Conservation (phyloP, 2,113 vertebrate species). For the Parus major region DNA sequence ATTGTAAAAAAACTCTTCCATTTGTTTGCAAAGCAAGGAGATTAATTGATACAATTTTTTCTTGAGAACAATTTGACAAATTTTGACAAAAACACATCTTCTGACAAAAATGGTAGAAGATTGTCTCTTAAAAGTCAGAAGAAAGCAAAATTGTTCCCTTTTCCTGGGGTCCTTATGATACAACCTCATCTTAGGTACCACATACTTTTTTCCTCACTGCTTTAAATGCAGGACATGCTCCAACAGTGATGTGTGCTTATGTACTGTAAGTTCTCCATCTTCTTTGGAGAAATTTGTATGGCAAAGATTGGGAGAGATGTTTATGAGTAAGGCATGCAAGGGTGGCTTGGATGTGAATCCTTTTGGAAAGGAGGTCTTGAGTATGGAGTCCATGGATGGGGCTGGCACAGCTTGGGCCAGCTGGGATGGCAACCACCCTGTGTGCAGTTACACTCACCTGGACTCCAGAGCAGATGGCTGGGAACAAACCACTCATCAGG, state of each 20-base stretch:
- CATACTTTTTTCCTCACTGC: fast-evolving
- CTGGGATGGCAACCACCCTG: not conserved
- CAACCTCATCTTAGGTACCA: not conserved
- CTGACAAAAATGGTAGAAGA: not conserved
- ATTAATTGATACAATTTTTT: not conserved
- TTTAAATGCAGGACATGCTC: not conserved
- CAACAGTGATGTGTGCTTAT: fast-evolving
- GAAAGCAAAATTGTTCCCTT: not conserved
- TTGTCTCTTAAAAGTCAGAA: not conserved
- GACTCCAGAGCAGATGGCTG: not conserved
- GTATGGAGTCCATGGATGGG: fast-evolving
- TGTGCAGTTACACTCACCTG: not conserved
- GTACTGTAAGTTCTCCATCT: not conserved
- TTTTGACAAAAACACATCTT: not conserved
- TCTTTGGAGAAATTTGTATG: not conserved
- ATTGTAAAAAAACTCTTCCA: not conserved
- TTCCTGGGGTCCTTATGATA: not conserved
- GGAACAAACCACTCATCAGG: fast-evolving
- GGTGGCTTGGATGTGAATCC: not conserved
- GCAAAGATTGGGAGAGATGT: not conserved
- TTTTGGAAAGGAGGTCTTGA: not conserved
- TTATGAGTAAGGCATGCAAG: not conserved
- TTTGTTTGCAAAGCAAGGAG: not conserved
- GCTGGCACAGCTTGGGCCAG: fast-evolving
- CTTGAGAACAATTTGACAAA: not conserved